A percentile compares a stretch with the other conserved stretches of the same genome.
phyloP scores from a whole-genome alignment of 2,888 invertebrate genomes.

The Eumerus sabulonum region DNA sequence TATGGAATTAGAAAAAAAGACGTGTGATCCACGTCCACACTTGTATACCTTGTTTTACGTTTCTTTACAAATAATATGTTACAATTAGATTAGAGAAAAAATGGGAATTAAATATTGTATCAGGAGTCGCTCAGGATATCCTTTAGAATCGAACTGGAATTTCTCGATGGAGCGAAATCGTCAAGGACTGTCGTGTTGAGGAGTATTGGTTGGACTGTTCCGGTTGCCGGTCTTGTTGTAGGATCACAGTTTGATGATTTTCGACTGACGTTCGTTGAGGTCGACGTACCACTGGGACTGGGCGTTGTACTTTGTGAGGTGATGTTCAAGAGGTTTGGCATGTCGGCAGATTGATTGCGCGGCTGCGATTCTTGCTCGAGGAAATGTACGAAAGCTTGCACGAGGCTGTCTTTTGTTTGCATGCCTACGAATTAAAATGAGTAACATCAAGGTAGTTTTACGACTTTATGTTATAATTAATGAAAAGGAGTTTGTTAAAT shows the following conservation, averaged over 20 bases:
- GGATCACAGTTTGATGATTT: slow-evolving; percentile 56
- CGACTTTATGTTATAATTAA: no score
- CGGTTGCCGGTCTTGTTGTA: slow-evolving; percentile 43
- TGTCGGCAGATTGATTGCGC: slow-evolving; percentile 70
- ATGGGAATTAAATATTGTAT: slow-evolving; percentile 69
- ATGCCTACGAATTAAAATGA: slow-evolving; percentile 56
- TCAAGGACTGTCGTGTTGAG: slow-evolving; percentile 74
- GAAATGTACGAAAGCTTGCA: slow-evolving; percentile 78
- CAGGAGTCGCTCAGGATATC: slow-evolving; percentile 79
- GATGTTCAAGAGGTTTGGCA: slow-evolving; percentile 76
- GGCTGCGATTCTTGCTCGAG: slow-evolving; percentile 79
- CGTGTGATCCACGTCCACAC: slow-evolving; percentile 48
- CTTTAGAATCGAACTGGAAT: slow-evolving; percentile 79
- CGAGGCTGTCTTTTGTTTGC: slow-evolving; percentile 76
- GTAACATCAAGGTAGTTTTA: no score
- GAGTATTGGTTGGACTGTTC: slow-evolving; percentile 73
- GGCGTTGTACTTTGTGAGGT: slow-evolving; percentile 62
- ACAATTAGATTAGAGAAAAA: neutral
- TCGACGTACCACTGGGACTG: slow-evolving; percentile 32
- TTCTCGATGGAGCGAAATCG: slow-evolving; percentile 77
- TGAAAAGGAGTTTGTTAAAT: no score
- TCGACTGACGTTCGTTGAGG: slow-evolving; percentile 34
- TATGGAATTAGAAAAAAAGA: slow-evolving; percentile 62
- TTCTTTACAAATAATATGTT: slow-evolving; percentile 34
- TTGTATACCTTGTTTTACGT: slow-evolving; percentile 38